phyloP scores from a whole-genome alignment of 2,113 vertebrate species.

The Tympanuchus pallidicinctus region DNA sequence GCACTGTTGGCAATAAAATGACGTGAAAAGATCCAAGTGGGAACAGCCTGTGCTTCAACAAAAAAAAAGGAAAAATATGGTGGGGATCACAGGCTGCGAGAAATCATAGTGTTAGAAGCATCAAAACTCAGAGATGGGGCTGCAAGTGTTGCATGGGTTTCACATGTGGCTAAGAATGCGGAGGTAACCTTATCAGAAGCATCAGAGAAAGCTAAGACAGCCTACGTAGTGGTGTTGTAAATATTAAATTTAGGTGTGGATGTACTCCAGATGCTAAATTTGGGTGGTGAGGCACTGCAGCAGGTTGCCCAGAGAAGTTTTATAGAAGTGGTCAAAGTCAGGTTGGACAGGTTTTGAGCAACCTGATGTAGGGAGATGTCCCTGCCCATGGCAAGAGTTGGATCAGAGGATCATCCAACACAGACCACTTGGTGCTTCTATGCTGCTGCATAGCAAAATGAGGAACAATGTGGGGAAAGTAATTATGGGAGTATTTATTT shows the following conservation, averaged over 20 bases:
- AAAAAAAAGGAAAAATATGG: background rate
- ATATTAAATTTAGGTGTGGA: background rate
- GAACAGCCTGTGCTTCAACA: background rate
- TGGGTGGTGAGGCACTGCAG: background rate
- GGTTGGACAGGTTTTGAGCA: background rate
- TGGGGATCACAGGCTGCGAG: background rate
- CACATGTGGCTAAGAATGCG: fast-evolving
- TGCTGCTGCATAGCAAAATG: background rate
- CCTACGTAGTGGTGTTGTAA: fast-evolving
- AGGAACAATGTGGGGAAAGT: too few species aligned
- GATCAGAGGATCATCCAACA: background rate
- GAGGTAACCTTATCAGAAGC: fast-evolving
- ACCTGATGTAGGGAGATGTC: background rate
- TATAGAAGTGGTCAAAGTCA: background rate
- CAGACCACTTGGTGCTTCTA: background rate
- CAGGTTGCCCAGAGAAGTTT: background rate
- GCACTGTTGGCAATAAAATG: background rate
- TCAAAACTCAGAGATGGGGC: fast-evolving
- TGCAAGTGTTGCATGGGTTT: background rate
- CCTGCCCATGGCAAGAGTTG: background rate
- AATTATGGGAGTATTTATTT: fast-evolving
- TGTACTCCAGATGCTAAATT: background rate
- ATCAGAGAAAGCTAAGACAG: background rate
- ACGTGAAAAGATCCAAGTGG: fast-evolving
- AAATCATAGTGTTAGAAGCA: background rate